Conservation (phyloP, 2,797 vertebrate genomes). For the Morus bassanus region DNA sequence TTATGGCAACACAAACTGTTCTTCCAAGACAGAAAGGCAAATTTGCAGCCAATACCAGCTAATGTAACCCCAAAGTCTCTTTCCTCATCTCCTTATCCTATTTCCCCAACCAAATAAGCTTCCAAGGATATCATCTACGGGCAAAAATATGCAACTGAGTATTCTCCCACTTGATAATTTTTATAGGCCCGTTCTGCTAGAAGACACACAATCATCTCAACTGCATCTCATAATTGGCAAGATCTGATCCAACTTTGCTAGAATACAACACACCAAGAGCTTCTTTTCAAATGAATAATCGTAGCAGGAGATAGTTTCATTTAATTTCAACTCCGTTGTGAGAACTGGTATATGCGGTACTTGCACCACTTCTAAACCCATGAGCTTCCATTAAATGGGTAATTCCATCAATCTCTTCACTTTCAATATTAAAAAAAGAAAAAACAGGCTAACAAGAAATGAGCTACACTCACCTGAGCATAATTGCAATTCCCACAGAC, state of each 20-base stretch:
- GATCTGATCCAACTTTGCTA: background rate
- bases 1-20: accelerated
- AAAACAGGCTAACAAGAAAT: background rate
- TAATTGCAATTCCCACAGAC: background rate
- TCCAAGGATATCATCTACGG: background rate
- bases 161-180: background rate
- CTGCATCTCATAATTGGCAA: background rate
- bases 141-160: background rate
- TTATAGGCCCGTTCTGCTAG: background rate
- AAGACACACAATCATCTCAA: background rate
- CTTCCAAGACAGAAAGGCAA: background rate
- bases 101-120: background rate
- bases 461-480: background rate
- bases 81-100: background rate
- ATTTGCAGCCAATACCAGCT: background rate
- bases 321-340: background rate
- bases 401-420: background rate
- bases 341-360: background rate
- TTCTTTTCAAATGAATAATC: background rate
- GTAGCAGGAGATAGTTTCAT: background rate
- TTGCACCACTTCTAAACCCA: background rate
- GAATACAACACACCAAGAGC: background rate
- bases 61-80: background rate
- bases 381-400: background rate
- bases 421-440: background rate